A percentile compares a stretch with the other conserved stretches of the same genome.
phyloP scores from a whole-genome alignment of 2,888 invertebrate species.

The Holacanthella duospinosa region DNA sequence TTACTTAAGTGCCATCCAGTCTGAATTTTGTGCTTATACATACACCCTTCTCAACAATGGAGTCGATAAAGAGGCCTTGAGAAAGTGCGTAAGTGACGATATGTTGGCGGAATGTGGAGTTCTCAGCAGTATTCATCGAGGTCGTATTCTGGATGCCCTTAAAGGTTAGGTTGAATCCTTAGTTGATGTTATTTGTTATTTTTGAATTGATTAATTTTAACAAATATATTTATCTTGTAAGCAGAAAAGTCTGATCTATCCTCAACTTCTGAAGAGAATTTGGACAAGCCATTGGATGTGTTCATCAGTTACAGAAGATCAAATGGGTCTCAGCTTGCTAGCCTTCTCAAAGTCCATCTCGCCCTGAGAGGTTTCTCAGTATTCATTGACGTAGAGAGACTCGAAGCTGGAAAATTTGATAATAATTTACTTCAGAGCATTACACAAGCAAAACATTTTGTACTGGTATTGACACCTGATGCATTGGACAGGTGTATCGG shows the following conservation, averaged over 20 bases:
- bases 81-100: constrained; percentile 61
- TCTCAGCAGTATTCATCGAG: constrained; percentile 84
- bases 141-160: constrained; percentile 70
- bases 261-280: constrained; percentile 60
- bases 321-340: constrained; percentile 90
- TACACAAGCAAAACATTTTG: constrained; percentile 89
- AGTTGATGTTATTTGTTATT: neutral
- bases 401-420: constrained; percentile 98
- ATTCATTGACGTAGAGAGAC: constrained; percentile 93
- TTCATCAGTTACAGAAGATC: constrained; percentile 96
- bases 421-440: constrained; percentile 94
- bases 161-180: constrained; percentile 2
- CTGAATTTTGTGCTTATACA: constrained; percentile 89
- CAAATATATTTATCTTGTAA: constrained; percentile 40
- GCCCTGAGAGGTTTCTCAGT: constrained; percentile 91
- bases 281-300: constrained; percentile 85
- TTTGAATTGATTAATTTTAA: neutral
- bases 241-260: constrained; percentile 56
- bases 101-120: constrained; percentile 82
- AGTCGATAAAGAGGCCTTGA: constrained; percentile 78
- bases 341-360: constrained; percentile 89
- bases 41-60: constrained; percentile 93
- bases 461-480: constrained; percentile 87
- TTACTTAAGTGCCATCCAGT: constrained; percentile 70
- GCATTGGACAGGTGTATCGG: constrained; percentile 87